phyloP scores from a whole-genome alignment of 2,113 vertebrate genomes.

The Heterocephalus glaber region DNA sequence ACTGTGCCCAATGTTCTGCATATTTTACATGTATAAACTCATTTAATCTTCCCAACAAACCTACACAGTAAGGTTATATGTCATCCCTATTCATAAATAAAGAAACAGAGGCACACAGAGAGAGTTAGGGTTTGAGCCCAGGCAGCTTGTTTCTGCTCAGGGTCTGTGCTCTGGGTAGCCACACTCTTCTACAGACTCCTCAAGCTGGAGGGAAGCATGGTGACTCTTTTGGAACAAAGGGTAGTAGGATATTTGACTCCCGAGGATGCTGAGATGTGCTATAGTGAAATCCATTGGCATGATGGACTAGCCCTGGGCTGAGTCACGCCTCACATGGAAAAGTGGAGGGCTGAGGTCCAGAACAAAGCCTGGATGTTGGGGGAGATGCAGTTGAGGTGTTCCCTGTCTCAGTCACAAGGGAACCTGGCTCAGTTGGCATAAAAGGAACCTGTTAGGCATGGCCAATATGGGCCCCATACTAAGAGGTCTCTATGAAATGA shows the following conservation, averaged over 20 bases:
- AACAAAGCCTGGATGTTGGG: background rate
- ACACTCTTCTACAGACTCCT: background rate
- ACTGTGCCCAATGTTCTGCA: background rate
- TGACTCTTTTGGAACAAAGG: background rate
- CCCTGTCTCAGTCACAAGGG: background rate
- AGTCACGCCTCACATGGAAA: background rate
- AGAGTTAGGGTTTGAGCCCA: background rate
- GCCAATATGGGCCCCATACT: background rate
- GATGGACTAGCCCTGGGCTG: background rate
- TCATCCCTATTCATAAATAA: background rate
- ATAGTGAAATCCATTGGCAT: background rate
- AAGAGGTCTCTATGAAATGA: background rate
- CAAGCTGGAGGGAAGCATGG: background rate
- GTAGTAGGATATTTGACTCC: background rate
- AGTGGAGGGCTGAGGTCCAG: background rate
- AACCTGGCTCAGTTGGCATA: background rate
- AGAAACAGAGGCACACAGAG: background rate
- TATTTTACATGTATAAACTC: background rate
- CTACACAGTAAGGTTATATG: background rate
- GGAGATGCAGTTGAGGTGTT: background rate
- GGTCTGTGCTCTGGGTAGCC: background rate
- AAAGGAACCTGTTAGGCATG: background rate
- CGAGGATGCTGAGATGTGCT: background rate
- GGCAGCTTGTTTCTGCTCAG: background rate
- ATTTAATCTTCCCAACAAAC: background rate